A percentile compares a stretch with the other conserved stretches of the same genome.
These are phyloP conservation scores for Caenorhabditis plicata DNA, from an alignment of 2,888 invertebrate species.

Conservation along the genomic window DNA sequence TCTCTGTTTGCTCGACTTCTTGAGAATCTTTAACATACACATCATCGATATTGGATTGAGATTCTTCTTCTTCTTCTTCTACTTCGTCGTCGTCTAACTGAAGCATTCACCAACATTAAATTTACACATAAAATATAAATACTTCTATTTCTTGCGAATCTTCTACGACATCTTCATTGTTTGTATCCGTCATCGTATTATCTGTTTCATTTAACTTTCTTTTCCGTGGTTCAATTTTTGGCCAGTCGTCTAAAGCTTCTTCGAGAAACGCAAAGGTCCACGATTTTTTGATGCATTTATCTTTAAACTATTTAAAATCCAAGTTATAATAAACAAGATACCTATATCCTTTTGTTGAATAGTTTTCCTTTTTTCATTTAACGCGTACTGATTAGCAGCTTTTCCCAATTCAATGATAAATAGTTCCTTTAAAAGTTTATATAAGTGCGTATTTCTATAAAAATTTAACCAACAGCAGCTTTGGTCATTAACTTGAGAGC, in stretches of 20 bases:
- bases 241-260: conserved; percentile 57
- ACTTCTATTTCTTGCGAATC: background rate
- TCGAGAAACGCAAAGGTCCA: conserved; percentile 55
- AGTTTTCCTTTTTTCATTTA: conserved; percentile 49
- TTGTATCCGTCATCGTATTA: conserved; percentile 2
- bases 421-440: conserved; percentile 35
- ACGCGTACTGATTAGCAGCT: conserved; percentile 45
- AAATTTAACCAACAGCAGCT: conserved; percentile 44
- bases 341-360: conserved; percentile 53
- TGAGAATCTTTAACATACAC: too few species aligned
- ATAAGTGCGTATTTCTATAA: too few species aligned
- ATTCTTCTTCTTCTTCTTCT: conserved; percentile 4
- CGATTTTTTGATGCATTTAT: conserved; percentile 41
- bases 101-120: conserved; percentile 8
- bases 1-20: background rate
- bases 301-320: conserved; percentile 28
- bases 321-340: conserved; percentile 4
- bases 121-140: background rate
- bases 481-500: conserved; percentile 48
- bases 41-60: background rate
- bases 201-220: conserved; percentile 7
- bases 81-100: conserved; percentile 9
- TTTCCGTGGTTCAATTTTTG: conserved; percentile 37
- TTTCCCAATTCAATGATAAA: conserved; percentile 49
- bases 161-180: background rate